phyloP scores from a whole-genome alignment of 2,888 invertebrate species.

The Cryptus viduatorius region DNA sequence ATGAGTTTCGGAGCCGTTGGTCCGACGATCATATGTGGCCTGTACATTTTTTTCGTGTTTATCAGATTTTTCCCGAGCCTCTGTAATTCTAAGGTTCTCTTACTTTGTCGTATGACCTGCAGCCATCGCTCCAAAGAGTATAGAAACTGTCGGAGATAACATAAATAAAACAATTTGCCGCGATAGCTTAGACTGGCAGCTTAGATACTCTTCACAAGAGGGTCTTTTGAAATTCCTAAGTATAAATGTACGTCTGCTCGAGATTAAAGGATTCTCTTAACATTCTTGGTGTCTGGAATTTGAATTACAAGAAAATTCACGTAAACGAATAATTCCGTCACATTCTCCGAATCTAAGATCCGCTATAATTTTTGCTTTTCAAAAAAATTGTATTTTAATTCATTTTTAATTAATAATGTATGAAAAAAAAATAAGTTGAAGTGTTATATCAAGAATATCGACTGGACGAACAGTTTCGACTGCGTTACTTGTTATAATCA shows the following conservation, averaged over 20 bases:
- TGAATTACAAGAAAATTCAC: not conserved
- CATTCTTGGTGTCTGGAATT: conserved; percentile 3
- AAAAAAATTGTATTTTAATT: too few relatives aligned
- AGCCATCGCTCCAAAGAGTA: not conserved
- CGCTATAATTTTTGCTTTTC: not conserved
- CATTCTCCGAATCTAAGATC: not conserved
- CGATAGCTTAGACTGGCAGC: not conserved
- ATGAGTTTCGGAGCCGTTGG: not conserved
- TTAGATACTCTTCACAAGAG: not conserved
- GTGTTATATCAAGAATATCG: too few relatives aligned
- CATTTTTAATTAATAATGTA: too few relatives aligned
- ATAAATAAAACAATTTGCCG: conserved; percentile 20
- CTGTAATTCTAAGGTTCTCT: not conserved
- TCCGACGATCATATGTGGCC: conserved; percentile 15
- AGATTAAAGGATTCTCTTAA: not conserved
- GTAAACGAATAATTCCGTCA: not conserved
- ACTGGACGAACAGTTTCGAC: too few relatives aligned
- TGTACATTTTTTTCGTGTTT: conserved; percentile 21
- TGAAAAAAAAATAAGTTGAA: too few relatives aligned
- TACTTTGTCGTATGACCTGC: not conserved
- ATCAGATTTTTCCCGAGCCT: not conserved
- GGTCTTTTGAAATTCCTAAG: conserved; percentile 20
- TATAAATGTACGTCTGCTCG: not conserved
- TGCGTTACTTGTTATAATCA: too few relatives aligned
- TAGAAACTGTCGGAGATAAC: not conserved